Percentiles rank a stretch among this genome's conserved stretches.
phyloP scores from a whole-genome alignment of 2,797 vertebrate genomes.

The Triplophysa yarkandensis region DNA sequence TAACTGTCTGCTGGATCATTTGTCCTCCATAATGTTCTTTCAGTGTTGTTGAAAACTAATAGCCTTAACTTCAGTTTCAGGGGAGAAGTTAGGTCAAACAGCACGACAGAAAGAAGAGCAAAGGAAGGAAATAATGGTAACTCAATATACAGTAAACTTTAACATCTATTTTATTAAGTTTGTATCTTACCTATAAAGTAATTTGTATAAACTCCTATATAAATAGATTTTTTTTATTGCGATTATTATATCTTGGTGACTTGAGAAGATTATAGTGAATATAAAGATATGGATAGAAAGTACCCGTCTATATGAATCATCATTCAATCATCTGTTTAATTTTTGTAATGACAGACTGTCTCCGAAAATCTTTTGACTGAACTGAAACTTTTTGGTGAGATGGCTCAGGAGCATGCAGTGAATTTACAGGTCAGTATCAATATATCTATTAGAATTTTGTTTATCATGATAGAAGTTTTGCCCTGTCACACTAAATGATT shows the following conservation, averaged over 20 bases:
- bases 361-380: conserved; percentile 70
- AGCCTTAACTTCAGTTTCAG: conserved; percentile 67
- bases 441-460: background rate
- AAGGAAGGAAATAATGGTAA: conserved; percentile 73
- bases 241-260: background rate
- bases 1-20: background rate
- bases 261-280: no score
- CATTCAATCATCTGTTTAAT: background rate
- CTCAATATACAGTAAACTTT: no score
- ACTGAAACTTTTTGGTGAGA: conserved; percentile 65
- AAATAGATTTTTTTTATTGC: no score
- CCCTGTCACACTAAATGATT: conserved; percentile 13
- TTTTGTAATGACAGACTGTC: conserved; percentile 62
- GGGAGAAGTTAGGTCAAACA: conserved; percentile 66
- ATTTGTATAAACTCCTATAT: no score
- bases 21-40: background rate
- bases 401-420: conserved; percentile 63
- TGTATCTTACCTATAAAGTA: no score
- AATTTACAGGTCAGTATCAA: conserved; percentile 64
- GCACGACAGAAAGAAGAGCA: conserved; percentile 65
- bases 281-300: no score
- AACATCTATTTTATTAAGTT: background rate
- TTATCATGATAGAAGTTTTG: background rate
- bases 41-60: background rate
- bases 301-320: no score